Base-by-base conservation (phyloP, 1,140 invertebrate species). In the Papilio helenus region DNA sequence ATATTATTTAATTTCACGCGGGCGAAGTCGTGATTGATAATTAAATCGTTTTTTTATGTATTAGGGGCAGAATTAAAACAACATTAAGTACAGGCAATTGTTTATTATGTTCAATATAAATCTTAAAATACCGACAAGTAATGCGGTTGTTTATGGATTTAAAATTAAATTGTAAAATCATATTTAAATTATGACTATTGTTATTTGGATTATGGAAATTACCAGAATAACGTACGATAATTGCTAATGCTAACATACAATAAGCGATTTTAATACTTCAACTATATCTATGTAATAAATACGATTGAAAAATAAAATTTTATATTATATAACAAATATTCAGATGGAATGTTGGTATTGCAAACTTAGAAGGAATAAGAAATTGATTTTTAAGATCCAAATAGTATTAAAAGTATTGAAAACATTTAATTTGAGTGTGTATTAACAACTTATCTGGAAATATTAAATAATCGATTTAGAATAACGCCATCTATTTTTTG, bases 41-140 rank as follows among this genome's bases (percentile, higher is more conserved):
- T 8, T 39, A 5, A 39, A 39, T 0, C 7, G 7, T 39, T 39
- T 39, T 39, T 8, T 39, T 8, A 34, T 0, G 7, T 39, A 39
- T 8, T 39, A 39, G 34, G 34, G 88, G 88, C 83, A 83, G 89
- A 84, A 88, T 87, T 85, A 84, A 90, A 89, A 89, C 82, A 82
- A 79, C 76, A 77, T 79, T 74, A 68, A 79, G 79, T 90, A 88
- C 86, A 92, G 91, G 91, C 90, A 90, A 93, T 92, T 93, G 92
- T 90, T 92, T 90, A 92, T 90, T 92, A 87, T 87, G 89, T 91
- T 89, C 87, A 90, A 91, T 93, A 91, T 89, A 90, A 90, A 91
- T 83, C 88, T 91, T 90, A 90, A 86, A 84, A 86, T 88, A 90
- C 86, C 90, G 88, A 87, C 88, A 58, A 12, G n/a, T 12, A 61